phyloP scores from a whole-genome alignment of 2,113 vertebrate species.

The Hepsetus odoe region DNA sequence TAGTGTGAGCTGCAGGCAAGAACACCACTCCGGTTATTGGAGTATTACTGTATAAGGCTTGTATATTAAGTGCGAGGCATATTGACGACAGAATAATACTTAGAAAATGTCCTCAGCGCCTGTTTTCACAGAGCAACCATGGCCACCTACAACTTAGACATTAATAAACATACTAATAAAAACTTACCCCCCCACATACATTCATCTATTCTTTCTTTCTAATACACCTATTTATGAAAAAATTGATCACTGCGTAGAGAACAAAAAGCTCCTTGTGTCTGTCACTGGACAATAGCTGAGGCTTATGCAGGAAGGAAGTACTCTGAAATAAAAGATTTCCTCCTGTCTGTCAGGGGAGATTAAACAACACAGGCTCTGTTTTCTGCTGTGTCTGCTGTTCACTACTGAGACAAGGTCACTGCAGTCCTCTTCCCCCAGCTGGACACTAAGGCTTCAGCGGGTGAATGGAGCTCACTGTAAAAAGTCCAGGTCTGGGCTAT shows the following conservation, averaged over 20 bases:
- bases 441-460: conserved; percentile 24
- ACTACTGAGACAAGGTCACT: conserved; percentile 45
- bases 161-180: no score
- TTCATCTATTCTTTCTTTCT: neutral
- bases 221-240: neutral
- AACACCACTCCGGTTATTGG: conserved; percentile 2
- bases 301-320: conserved; percentile 35
- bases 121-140: no score
- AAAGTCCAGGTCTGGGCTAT: neutral
- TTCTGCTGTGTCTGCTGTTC: conserved; percentile 22
- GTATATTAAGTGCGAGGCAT: neutral
- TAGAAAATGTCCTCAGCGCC: no score
- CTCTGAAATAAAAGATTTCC: conserved; percentile 49
- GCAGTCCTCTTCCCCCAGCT: conserved; percentile 4
- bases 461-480: conserved; percentile 31
- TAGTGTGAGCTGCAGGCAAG: conserved; percentile 86
- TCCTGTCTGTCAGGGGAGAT: conserved; percentile 38
- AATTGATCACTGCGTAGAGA: neutral
- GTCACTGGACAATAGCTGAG: conserved; percentile 30
- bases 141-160: no score
- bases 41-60: neutral
- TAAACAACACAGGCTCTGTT: conserved; percentile 37
- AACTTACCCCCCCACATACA: no score
- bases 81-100: neutral
- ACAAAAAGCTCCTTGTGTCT: conserved; percentile 23